Base-by-base conservation (phyloP, 2,797 vertebrate species). In the Prionace glauca region DNA sequence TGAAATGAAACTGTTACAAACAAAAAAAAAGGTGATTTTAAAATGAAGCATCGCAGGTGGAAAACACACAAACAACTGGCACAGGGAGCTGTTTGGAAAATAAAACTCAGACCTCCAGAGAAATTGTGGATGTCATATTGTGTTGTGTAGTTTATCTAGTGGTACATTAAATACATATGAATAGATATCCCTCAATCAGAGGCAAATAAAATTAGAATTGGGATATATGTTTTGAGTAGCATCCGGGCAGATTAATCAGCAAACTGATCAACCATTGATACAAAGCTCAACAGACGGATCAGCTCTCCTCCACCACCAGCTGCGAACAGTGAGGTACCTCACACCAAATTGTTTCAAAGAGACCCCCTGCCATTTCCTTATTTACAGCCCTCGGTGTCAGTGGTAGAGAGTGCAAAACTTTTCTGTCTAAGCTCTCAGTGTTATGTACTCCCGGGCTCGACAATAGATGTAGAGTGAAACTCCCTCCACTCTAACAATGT, bases 81-180 rank as follows among this genome's bases (percentile, higher is more conserved):
- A 29, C 88, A 92, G 90, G 50, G 65, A 93, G 62, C 60, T 79
- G 36, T 92, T 22, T 65, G 36, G 72, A 79, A 79, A 92, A 91
- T 93, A 79, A 92, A 92, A 94, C n/a, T 93, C 26, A 95, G 72
- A 74, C 87, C 72, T 93, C 95, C 41, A 95, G 92, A 95, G 72
- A 72, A 95, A 56, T 56, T 56, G 5, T 56, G 50, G 50, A 56
- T 92, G 41, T 24, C 60, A 88, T 2, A 60, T 29, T 65, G 16
- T 69, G 65, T 69, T 92, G n/a, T 41, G 65, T 41, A 24, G n/a
- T 92, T 41, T 92, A 20, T 1, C 90, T 69, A 41, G 22, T 41
- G 41, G 24, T 9, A 69, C 10, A 24, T 84, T 92, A 41, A 69
- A 69, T 67, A 92, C 29, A 90, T 60, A 90, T 18, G n/a, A 90